phyloP scores from a whole-genome alignment of 2,888 invertebrate species.

The Aspidiotus rigidus region DNA sequence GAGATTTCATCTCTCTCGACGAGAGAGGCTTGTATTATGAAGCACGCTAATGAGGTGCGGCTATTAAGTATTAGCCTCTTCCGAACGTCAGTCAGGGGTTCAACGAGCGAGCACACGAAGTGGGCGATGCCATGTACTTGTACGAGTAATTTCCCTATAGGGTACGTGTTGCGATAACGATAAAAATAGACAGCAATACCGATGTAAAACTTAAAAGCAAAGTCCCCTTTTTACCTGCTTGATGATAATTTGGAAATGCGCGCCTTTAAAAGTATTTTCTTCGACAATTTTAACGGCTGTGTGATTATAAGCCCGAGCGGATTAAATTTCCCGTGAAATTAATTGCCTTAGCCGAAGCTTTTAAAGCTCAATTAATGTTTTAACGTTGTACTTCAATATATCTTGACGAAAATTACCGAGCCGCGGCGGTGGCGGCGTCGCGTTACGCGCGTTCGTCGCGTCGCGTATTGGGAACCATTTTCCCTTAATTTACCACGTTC shows the following conservation, averaged over 20 bases:
- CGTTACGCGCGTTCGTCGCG: background rate
- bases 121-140: too few species aligned
- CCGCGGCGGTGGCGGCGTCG: background rate
- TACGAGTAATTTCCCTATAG: too few species aligned
- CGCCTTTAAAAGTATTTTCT: background rate
- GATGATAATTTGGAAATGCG: background rate
- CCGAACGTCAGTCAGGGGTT: background rate
- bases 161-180: too few species aligned
- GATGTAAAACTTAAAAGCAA: too few species aligned
- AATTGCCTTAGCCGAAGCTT: background rate
- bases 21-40: background rate
- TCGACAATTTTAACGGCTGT: background rate
- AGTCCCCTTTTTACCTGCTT: background rate
- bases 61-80: background rate
- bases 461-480: constrained; percentile 19
- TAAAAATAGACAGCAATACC: too few species aligned
- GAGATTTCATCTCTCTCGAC: constrained; percentile 5
- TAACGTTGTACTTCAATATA: background rate
- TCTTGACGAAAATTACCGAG: background rate
- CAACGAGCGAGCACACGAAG: background rate
- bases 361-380: background rate
- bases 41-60: constrained; percentile 19
- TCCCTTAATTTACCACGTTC: constrained; percentile 16
- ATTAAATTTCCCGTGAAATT: too few species aligned
- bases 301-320: background rate